Conservation (phyloP, 1,140 invertebrate genomes). For the Anastrepha ludens region DNA sequence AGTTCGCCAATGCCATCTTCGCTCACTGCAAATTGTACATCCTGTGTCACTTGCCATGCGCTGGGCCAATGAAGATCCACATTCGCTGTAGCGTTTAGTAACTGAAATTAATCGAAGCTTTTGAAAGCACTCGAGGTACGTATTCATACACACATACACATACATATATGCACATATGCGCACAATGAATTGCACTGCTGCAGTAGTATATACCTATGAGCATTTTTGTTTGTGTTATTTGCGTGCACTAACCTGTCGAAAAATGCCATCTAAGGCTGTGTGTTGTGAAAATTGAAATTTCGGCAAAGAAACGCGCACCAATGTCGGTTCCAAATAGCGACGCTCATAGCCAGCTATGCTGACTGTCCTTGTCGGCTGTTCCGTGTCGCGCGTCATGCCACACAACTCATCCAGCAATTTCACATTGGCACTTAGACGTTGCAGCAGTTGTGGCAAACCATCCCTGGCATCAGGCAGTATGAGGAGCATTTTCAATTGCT, state of each 20-base stretch:
- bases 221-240: not conserved
- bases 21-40: constrained; percentile 22
- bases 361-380: not conserved
- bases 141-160: not conserved
- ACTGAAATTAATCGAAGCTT: constrained; percentile 36
- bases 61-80: constrained; percentile 41
- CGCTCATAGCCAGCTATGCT: not conserved
- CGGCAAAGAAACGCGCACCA: constrained; percentile 54
- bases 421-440: constrained; percentile 49
- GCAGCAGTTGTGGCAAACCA: constrained; percentile 47
- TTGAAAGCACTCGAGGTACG: not conserved
- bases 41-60: constrained; percentile 11
- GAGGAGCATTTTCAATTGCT: constrained; percentile 53
- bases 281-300: constrained; percentile 54
- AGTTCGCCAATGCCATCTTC: constrained; percentile 36
- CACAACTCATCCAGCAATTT: constrained; percentile 17
- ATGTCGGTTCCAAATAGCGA: constrained; percentile 48
- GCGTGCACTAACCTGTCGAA: constrained; percentile 51
- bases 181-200: too few species aligned
- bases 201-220: too few species aligned
- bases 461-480: constrained; percentile 54
- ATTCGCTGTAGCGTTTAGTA: constrained; percentile 46
- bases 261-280: constrained; percentile 32
- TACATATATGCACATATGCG: not conserved
- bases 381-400: not conserved